Evolutionary conservation across 2,797 vertebrate genomes (phyloP), one percentile per base, ranked within the genome.

Genomic region (Oreochromis mossambicus): DNA sequence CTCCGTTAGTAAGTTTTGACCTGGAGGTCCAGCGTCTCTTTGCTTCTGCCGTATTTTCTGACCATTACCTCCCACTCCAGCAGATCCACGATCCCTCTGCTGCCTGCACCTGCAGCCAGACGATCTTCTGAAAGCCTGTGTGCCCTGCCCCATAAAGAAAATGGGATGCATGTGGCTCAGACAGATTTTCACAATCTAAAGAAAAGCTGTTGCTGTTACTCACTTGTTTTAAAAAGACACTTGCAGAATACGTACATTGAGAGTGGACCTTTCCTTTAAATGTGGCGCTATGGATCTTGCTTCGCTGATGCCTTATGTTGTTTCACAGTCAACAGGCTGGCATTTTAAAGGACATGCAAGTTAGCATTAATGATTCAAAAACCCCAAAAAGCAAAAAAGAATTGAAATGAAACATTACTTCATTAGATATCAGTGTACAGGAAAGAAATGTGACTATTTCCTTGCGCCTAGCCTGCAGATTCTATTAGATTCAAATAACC

Each of bases 61-160:
- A 77, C 80, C 38, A 78, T 88, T 83, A 68, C 73, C 2, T 32
- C 9, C 21, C 61, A 21, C 70, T 88, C 76, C 77, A 5, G 12
- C 79, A 26, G 41, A 75, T 81, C 83, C 73, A 34, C 34, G 1
- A 15, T 54, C 82, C 73, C 79, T 77, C 79, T 79, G 21, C 38
- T 81, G 68, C 63, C 82, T 80, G 70, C 50, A 46, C 68, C 77
- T 83, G 81, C 36, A 80, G 85, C 56, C 78, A n/a, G 38, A 29
- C 81, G 79, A 83, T 83, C 78, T 58, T 79, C 76, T 84, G 56
- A 80, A 83, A 85, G 26, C 77, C 83, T 77, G 81, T 36, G 84
- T 80, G 82, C 55, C 46, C n/a, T 73, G 6, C 82, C 38, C 77
- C 32, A 41, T 48, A 43, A 58, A 56, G 41, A 81, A 63, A 81